Evolutionary conservation across 2,797 vertebrate species (phyloP).

Genomic region (Poecilia velifera): DNA sequence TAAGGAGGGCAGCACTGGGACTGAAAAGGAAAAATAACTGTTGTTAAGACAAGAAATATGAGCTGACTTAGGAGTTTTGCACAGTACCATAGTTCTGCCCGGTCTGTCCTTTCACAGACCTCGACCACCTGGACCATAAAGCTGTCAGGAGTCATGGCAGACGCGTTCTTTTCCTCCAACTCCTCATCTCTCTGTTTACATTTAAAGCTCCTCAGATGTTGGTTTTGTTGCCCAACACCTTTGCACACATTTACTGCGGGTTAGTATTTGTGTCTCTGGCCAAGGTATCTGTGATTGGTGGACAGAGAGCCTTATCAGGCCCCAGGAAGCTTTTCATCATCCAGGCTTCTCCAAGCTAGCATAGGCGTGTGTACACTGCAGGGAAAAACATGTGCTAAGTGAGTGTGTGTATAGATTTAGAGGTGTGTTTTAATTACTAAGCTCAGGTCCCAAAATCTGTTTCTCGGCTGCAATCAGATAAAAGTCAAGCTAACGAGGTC

Average conservation of each 20-base stretch:
- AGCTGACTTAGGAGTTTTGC: neutral
- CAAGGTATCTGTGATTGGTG: constrained; percentile 19
- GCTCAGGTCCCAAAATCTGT: constrained; percentile 13
- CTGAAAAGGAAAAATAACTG: neutral
- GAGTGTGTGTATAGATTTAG: constrained; percentile 58
- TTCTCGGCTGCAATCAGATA: neutral
- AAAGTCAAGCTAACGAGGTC: constrained; percentile 23
- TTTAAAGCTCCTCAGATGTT: constrained; percentile 43
- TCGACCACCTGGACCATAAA: constrained; percentile 23
- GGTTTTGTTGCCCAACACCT: constrained; percentile 46
- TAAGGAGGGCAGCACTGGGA: no score
- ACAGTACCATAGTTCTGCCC: neutral
- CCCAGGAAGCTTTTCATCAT: constrained; percentile 50
- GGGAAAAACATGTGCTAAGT: constrained; percentile 62
- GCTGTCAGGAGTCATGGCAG: constrained; percentile 31
- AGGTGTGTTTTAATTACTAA: constrained; percentile 68
- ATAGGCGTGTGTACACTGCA: constrained; percentile 62
- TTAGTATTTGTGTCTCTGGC: constrained; percentile 20
- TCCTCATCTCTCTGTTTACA: constrained; percentile 42
- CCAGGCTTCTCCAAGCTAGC: constrained; percentile 36
- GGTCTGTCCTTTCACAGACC: neutral
- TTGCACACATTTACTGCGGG: constrained; percentile 42
- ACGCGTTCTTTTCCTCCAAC: constrained; percentile 1
- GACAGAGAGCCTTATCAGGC: constrained; percentile 43
- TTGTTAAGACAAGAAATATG: neutral